phyloP scores from a whole-genome alignment of 1,140 invertebrate genomes.

The Drosophila ananassae region DNA sequence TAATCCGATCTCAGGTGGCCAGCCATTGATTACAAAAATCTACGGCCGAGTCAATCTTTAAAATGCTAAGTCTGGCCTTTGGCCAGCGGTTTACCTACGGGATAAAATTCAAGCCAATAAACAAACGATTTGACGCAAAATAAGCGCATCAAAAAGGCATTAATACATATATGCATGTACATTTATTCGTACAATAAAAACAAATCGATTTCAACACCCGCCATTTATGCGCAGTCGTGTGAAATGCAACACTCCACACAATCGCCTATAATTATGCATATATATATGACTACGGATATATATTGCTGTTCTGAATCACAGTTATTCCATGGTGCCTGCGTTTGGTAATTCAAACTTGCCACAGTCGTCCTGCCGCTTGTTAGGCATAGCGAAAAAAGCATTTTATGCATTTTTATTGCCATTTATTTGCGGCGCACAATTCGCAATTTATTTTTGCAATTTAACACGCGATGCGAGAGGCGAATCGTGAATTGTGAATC shows the following conservation, averaged over 20 bases:
- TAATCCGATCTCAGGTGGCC: slow-evolving; percentile 17
- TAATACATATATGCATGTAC: background rate
- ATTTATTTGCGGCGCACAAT: slow-evolving; percentile 67
- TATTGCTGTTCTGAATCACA: slow-evolving; percentile 9
- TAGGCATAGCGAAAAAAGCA: slow-evolving; percentile 71
- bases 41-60: slow-evolving; percentile 18
- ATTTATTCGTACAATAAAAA: slow-evolving; percentile 42
- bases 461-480: slow-evolving; percentile 67
- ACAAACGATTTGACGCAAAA: slow-evolving; percentile 24
- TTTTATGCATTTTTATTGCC: slow-evolving; percentile 80
- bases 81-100: slow-evolving; percentile 1
- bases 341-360: slow-evolving; percentile 70
- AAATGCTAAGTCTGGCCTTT: slow-evolving; percentile 25
- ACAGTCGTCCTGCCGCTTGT: slow-evolving; percentile 40
- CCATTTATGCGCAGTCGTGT: slow-evolving; percentile 55
- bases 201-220: slow-evolving; percentile 50
- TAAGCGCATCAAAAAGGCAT: slow-evolving; percentile 35
- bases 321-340: slow-evolving; percentile 28
- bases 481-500: slow-evolving; percentile 4
- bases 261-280: slow-evolving; percentile 53
- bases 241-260: slow-evolving; percentile 61
- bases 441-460: slow-evolving; percentile 81
- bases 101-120: slow-evolving; percentile 41
- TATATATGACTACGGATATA: slow-evolving; percentile 18
- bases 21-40: slow-evolving; percentile 23